Percentiles rank a stretch among this genome's conserved stretches.
These are phyloP conservation scores for Copidosoma floridanum DNA, from an alignment of 1,140 invertebrate species.

Conservation along the genomic window DNA sequence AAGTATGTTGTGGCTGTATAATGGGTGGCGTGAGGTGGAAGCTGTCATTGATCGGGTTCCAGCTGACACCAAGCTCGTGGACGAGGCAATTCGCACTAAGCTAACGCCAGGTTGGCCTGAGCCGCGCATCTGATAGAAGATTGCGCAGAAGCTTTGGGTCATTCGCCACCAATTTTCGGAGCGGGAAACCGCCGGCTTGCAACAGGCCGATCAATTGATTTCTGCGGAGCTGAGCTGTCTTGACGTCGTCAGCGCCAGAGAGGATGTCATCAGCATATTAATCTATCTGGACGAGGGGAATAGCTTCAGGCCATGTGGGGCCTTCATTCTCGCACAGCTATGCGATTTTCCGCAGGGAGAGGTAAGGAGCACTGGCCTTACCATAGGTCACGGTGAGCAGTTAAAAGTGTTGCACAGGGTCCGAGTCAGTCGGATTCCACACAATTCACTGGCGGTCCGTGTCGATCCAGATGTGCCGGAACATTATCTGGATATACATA, in stretches of 20 bases:
- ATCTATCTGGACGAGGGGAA: background rate
- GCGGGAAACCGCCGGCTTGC: slow-evolving; percentile 18
- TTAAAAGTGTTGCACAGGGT: too few species aligned
- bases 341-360: background rate
- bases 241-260: background rate
- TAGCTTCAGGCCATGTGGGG: background rate
- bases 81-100: background rate
- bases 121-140: background rate
- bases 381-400: too few species aligned
- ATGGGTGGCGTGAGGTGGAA: background rate
- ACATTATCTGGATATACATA: too few species aligned
- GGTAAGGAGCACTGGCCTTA: too few species aligned
- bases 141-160: background rate
- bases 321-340: background rate
- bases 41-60: background rate
- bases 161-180: slow-evolving; percentile 20
- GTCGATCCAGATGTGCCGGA: too few species aligned
- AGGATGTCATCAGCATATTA: slow-evolving; percentile 13
- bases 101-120: background rate
- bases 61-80: background rate
- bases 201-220: background rate
- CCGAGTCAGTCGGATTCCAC: too few species aligned
- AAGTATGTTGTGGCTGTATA: background rate
- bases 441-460: too few species aligned
- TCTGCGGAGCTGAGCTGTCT: background rate